Percentiles rank a stretch among this genome's conserved stretches.
Evolutionary conservation across 1,140 invertebrate genomes (phyloP).

Genomic region (Leptinotarsa texana): DNA sequence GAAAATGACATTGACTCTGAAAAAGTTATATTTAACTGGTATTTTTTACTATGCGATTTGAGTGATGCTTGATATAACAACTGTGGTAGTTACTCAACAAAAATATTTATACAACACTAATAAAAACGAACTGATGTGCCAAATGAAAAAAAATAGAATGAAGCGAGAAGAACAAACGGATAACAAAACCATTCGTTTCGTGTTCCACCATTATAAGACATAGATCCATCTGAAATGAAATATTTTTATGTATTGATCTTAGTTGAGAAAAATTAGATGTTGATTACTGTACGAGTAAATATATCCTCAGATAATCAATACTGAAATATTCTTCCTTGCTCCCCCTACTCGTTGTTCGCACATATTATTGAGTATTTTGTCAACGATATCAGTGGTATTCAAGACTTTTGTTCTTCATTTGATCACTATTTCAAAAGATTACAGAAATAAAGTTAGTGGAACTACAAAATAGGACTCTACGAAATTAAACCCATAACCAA

Average conservation of each 20-base stretch:
- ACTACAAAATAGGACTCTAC: neutral
- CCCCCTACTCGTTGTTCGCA: too few relatives aligned
- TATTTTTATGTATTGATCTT: neutral
- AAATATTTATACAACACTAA: neutral
- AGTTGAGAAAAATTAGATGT: neutral
- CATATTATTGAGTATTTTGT: neutral
- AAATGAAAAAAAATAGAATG: neutral
- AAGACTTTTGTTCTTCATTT: neutral
- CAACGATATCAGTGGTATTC: neutral
- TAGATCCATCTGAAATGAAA: slow-evolving; percentile 1
- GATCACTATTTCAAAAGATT: neutral
- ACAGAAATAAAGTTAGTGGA: neutral
- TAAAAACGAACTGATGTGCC: neutral
- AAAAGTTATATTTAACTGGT: too few relatives aligned
- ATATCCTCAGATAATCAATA: neutral
- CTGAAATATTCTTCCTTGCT: neutral
- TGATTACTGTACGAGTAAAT: neutral
- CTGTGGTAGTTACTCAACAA: neutral
- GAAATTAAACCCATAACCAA: neutral
- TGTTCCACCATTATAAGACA: neutral
- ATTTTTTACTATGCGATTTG: neutral
- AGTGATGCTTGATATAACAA: neutral
- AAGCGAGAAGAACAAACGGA: neutral
- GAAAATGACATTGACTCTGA: neutral
- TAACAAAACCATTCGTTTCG: neutral